Conservation (phyloP, 2,888 invertebrate species). For the Troilus luridus region DNA sequence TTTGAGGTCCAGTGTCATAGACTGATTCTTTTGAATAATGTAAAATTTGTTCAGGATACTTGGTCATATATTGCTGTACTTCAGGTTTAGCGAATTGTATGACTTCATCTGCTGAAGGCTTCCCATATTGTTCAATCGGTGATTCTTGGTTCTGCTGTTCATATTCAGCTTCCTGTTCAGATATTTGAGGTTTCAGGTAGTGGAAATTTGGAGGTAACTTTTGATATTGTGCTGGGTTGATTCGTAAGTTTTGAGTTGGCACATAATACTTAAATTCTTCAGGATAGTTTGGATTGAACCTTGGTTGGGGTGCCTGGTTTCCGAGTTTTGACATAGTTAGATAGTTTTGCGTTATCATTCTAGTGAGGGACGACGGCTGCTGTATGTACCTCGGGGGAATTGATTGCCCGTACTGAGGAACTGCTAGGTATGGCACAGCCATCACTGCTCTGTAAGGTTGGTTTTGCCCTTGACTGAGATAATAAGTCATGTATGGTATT, state of each 20-base stretch:
- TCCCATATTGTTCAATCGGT: slow-evolving; percentile 6
- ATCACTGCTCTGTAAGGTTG: slow-evolving; percentile 60
- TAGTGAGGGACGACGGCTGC: slow-evolving; percentile 62
- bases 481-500: slow-evolving; percentile 88
- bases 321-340: slow-evolving; percentile 62
- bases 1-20: slow-evolving; percentile 17
- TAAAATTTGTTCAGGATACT: slow-evolving; percentile 9
- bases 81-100: slow-evolving; percentile 55
- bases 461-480: slow-evolving; percentile 71
- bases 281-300: slow-evolving; percentile 42
- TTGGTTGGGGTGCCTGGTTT: slow-evolving; percentile 43
- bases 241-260: neutral
- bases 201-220: neutral
- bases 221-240: neutral
- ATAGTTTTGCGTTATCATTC: slow-evolving; percentile 64
- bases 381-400: slow-evolving; percentile 57
- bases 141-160: slow-evolving; percentile 33
- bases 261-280: slow-evolving; percentile 54
- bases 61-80: slow-evolving; percentile 54
- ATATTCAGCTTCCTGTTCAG: slow-evolving; percentile 51
- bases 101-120: slow-evolving; percentile 51
- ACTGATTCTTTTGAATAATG: slow-evolving; percentile 40
- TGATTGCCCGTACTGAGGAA: slow-evolving; percentile 49
- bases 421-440: slow-evolving; percentile 42
- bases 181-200: slow-evolving; percentile 2